Conservation (phyloP, 2,888 invertebrate genomes). For the Orchesella flavescens region DNA sequence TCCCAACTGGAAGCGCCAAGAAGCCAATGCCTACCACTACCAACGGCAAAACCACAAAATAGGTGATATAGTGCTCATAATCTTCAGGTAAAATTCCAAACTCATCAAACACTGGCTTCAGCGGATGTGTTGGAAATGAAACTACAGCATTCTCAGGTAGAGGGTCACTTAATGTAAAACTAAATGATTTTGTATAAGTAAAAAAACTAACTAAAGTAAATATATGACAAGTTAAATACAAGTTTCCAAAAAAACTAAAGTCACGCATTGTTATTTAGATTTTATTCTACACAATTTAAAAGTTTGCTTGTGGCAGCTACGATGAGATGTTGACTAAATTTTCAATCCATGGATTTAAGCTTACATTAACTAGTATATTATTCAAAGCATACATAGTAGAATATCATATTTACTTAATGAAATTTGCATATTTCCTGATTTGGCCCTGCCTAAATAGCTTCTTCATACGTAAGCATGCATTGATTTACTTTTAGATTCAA, state of each 20-base stretch:
- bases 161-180: conserved; percentile 25
- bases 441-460: no score
- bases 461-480: no score
- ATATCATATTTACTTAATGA: no score
- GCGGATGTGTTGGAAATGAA: conserved; percentile 2
- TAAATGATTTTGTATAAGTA: neutral
- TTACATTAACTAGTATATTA: no score
- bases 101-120: conserved; percentile 25
- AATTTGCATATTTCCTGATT: no score
- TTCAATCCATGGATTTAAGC: no score
- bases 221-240: neutral
- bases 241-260: neutral
- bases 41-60: conserved; percentile 54
- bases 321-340: no score
- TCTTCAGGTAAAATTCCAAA: conserved; percentile 43
- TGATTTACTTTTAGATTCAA: no score
- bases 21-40: conserved; percentile 39
- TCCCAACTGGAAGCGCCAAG: conserved; percentile 50
- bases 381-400: no score
- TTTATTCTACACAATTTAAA: neutral
- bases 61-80: conserved; percentile 49
- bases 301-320: neutral
- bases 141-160: conserved; percentile 17
- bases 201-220: neutral
- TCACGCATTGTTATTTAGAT: neutral